Conservation (phyloP, 2,113 vertebrate genomes). For the Pycnonotus jocosus region DNA sequence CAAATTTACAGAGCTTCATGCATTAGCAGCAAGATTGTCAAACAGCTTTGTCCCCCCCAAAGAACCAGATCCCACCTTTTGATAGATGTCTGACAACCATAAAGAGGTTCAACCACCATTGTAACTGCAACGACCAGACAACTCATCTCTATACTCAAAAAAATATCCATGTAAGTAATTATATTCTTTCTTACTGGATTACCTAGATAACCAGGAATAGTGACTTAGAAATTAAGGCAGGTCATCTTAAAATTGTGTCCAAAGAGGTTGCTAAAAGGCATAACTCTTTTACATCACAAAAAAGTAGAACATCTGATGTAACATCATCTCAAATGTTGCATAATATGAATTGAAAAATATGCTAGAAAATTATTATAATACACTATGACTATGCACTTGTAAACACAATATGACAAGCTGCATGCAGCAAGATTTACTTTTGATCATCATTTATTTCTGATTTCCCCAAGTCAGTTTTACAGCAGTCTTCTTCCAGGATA, state of each 20-base stretch:
- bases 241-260: neutral
- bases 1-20: neutral
- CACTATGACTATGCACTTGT: neutral
- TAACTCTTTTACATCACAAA: neutral
- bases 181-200: neutral
- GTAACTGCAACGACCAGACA: neutral
- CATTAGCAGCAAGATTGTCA: neutral
- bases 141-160: neutral
- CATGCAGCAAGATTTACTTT: neutral
- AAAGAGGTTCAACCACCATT: neutral
- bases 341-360: neutral
- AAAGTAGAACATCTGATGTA: neutral
- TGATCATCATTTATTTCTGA: neutral
- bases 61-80: neutral
- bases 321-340: neutral
- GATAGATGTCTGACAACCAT: neutral
- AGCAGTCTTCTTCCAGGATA: neutral
- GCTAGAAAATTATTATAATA: neutral
- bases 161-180: neutral
- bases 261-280: neutral
- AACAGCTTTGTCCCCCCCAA: neutral
- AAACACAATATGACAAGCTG: neutral
- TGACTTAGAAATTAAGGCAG: neutral
- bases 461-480: neutral
- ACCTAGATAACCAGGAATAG: neutral